A percentile compares a stretch with the other conserved stretches of the same genome.
phyloP scores from a whole-genome alignment of 2,113 vertebrate species.

The Poeciliopsis prolifica region DNA sequence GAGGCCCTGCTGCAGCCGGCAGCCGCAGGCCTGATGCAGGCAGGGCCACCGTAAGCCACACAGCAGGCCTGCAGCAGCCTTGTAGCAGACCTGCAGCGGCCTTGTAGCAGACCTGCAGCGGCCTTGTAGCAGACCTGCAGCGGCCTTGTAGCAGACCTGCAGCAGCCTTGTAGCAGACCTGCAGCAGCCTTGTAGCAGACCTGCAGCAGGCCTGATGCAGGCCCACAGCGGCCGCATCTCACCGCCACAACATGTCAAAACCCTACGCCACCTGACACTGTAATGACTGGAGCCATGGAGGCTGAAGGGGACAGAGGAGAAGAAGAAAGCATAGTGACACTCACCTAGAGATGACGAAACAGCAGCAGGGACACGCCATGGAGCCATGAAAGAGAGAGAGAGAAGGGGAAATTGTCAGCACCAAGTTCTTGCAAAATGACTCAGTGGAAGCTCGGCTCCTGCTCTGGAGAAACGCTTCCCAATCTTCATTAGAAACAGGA shows the following conservation, averaged over 20 bases:
- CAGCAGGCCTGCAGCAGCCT: too few species aligned
- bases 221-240: neutral
- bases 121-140: too few species aligned
- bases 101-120: too few species aligned
- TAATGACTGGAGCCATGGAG: slow-evolving; percentile 22
- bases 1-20: too few species aligned
- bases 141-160: neutral
- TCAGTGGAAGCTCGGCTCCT: slow-evolving; percentile 1
- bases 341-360: slow-evolving; percentile 66
- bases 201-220: neutral
- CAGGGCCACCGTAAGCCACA: too few species aligned
- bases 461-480: slow-evolving; percentile 22
- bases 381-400: slow-evolving; percentile 20
- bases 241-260: slow-evolving; percentile 23
- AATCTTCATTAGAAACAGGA: slow-evolving; percentile 1
- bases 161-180: neutral
- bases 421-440: slow-evolving; percentile 5
- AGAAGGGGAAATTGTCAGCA: slow-evolving; percentile 11
- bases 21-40: too few species aligned
- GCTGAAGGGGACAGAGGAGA: neutral
- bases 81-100: too few species aligned
- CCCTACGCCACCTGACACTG: slow-evolving; percentile 18
- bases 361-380: slow-evolving; percentile 21
- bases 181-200: neutral
- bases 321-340: slow-evolving; percentile 41